A percentile compares a stretch with the other conserved stretches of the same genome.
Evolutionary conservation across 2,113 vertebrate genomes (phyloP).

Genomic region (Myiagra hebetior): DNA sequence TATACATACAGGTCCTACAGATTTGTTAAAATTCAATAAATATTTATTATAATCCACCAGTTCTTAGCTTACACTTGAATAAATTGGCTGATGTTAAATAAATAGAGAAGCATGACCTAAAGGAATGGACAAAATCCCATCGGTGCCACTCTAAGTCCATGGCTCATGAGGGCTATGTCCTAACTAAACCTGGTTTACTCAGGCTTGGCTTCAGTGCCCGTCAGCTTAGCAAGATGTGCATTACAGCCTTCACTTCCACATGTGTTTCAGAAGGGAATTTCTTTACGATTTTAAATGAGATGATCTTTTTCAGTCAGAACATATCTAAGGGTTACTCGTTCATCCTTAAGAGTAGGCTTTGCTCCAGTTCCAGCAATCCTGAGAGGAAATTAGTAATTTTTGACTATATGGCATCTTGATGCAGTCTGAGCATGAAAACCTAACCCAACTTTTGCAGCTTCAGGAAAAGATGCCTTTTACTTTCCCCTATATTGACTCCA

Average conservation of each 20-base stretch:
- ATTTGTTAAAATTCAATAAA: conserved; percentile 58
- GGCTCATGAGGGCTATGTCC: neutral
- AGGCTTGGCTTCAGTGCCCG: neutral
- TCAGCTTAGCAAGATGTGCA: neutral
- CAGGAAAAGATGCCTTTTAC: neutral
- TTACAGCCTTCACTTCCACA: neutral
- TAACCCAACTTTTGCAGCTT: neutral
- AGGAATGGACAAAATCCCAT: neutral
- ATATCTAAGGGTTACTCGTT: neutral
- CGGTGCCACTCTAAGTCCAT: neutral
- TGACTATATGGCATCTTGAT: neutral
- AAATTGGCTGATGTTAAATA: conserved; percentile 35
- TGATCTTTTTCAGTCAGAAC: neutral
- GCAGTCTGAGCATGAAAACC: neutral
- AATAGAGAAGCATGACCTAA: neutral
- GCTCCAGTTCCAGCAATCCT: neutral
- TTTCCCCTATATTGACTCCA: neutral
- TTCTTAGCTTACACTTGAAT: conserved; percentile 39
- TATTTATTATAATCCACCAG: conserved; percentile 48
- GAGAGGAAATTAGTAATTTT: neutral
- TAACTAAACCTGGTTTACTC: neutral
- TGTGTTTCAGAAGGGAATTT: neutral
- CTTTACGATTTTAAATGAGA: neutral
- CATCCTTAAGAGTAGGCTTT: neutral
- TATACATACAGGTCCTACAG: conserved; percentile 26